Evolutionary conservation across 2,113 vertebrate species (phyloP).

Genomic region (Podarcis raffonei): DNA sequence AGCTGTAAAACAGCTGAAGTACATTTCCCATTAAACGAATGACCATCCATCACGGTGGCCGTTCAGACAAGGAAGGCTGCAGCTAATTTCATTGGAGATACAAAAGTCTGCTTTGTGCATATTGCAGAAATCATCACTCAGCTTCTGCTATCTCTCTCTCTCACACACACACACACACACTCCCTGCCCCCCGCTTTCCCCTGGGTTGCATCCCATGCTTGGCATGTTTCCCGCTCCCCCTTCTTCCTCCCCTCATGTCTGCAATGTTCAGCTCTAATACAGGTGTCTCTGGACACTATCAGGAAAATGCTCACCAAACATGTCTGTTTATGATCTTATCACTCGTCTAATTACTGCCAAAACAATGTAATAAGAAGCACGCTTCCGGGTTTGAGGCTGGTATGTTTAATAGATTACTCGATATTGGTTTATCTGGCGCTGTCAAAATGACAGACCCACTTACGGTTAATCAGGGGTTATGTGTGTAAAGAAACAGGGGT

Average conservation of each 20-base stretch:
- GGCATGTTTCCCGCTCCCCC: slow-evolving; percentile 46
- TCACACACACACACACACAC: background rate
- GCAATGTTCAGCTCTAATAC: background rate
- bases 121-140: slow-evolving; percentile 46
- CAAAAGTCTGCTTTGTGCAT: slow-evolving; percentile 36
- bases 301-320: slow-evolving; percentile 38
- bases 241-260: background rate
- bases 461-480: slow-evolving; percentile 75
- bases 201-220: slow-evolving; percentile 45
- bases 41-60: slow-evolving; percentile 51
- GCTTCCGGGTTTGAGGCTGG: slow-evolving; percentile 67
- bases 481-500: slow-evolving; percentile 54
- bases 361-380: slow-evolving; percentile 73
- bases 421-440: slow-evolving; percentile 74
- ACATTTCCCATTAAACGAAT: slow-evolving; percentile 61
- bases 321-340: slow-evolving; percentile 68
- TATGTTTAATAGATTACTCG: slow-evolving; percentile 78
- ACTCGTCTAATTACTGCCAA: slow-evolving; percentile 73
- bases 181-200: background rate
- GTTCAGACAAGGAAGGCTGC: slow-evolving; percentile 57
- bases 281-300: background rate
- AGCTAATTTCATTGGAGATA: slow-evolving; percentile 47
- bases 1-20: slow-evolving; percentile 47
- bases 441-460: slow-evolving; percentile 75
- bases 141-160: slow-evolving; percentile 1